Percentiles rank a stretch among this genome's conserved stretches.
Conservation (phyloP, 2,797 vertebrate genomes). For the Gallinago solitaria region DNA sequence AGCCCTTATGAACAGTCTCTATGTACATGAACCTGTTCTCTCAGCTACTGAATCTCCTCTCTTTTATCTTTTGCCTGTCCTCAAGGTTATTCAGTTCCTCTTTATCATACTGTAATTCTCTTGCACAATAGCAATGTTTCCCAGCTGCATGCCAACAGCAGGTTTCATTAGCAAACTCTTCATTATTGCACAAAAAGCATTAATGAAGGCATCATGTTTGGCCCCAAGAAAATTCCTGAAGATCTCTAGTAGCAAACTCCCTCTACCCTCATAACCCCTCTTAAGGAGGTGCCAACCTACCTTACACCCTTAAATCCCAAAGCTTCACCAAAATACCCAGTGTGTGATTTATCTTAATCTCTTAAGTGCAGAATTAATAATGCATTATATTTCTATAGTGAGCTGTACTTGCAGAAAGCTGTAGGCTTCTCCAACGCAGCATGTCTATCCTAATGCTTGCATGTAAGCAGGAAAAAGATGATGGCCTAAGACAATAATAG, state of each 20-base stretch:
- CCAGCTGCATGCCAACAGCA: neutral
- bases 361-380: neutral
- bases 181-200: neutral
- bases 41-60: neutral
- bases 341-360: neutral
- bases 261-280: neutral
- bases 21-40: neutral
- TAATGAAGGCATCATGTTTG: neutral
- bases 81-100: slow-evolving; percentile 34
- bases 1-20: neutral
- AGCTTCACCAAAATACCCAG: neutral
- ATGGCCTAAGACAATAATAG: neutral
- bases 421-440: neutral
- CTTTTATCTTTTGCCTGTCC: neutral
- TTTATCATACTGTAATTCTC: neutral
- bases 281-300: neutral
- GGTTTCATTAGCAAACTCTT: slow-evolving; percentile 34
- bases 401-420: neutral
- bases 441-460: neutral
- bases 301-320: neutral
- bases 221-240: neutral
- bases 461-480: neutral
- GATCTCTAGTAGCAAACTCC: neutral
- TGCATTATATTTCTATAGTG: neutral
- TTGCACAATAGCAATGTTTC: neutral